These are phyloP conservation scores for Neotoxoptera formosana DNA, from an alignment of 1,140 invertebrate species.

Conservation along the genomic window DNA sequence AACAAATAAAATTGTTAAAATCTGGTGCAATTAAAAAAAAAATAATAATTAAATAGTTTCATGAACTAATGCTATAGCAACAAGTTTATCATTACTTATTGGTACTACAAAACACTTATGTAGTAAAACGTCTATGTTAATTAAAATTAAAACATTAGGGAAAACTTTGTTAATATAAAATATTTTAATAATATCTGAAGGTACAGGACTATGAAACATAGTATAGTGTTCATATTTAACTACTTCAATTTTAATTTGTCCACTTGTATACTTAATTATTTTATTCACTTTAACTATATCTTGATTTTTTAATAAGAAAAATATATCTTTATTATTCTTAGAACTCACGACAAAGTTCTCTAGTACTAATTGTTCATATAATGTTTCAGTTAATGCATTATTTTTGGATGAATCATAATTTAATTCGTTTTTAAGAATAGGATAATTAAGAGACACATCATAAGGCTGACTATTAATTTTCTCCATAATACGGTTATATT, in stretches of 20 bases:
- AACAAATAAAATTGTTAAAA: too few species aligned
- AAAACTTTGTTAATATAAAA: background rate
- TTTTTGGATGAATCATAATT: background rate
- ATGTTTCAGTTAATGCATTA: background rate
- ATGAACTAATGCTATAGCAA: background rate
- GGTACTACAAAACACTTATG: background rate
- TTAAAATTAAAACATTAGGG: background rate
- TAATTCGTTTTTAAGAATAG: background rate
- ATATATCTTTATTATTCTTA: too few species aligned
- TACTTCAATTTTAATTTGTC: background rate
- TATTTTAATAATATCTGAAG: constrained; percentile 3
- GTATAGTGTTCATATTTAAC: background rate
- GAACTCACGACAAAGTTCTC: too few species aligned
- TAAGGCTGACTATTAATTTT: background rate
- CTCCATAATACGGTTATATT: background rate
- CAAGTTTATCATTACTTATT: background rate
- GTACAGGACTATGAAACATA: background rate
- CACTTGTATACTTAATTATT: background rate
- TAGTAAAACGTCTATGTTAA: background rate
- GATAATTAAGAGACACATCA: background rate
- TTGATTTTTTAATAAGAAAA: background rate
- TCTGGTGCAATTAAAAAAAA: too few species aligned
- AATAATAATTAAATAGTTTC: background rate
- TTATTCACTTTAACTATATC: background rate
- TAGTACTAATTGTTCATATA: background rate